Evolutionary conservation across 2,113 vertebrate genomes (phyloP).

Genomic region (Daboia siamensis): DNA sequence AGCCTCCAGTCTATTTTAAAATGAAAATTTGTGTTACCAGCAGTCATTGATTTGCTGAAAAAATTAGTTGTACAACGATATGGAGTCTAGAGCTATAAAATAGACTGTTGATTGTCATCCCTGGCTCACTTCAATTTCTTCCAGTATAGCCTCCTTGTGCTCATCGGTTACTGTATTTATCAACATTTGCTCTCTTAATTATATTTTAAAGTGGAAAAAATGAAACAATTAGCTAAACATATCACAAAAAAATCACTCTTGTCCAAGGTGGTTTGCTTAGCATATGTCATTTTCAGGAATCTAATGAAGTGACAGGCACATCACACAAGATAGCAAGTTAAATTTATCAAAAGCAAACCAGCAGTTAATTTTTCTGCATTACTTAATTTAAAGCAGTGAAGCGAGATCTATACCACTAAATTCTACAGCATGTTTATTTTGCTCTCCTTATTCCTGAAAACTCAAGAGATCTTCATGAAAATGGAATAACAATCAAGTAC

Average conservation of each 20-base stretch:
- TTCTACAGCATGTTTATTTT: conserved; percentile 13
- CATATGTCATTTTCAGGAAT: conserved; percentile 47
- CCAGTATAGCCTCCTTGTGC: background rate
- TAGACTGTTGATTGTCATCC: background rate
- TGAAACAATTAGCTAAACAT: conserved; percentile 39
- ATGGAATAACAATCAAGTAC: conserved; percentile 43
- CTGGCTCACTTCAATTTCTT: background rate
- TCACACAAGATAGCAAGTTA: conserved; percentile 48
- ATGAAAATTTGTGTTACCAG: background rate
- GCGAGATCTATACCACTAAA: conserved; percentile 28
- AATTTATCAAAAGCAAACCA: conserved; percentile 54
- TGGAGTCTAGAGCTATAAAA: background rate
- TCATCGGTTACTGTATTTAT: background rate
- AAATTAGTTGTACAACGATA: background rate
- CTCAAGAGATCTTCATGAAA: conserved; percentile 34
- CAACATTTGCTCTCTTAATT: conserved; percentile 30
- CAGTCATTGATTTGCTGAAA: background rate
- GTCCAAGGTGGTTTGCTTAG: conserved; percentile 53
- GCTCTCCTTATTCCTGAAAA: conserved; percentile 33
- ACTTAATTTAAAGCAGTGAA: conserved; percentile 6
- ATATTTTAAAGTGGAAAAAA: conserved; percentile 43
- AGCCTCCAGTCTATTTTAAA: background rate
- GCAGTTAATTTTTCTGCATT: conserved; percentile 41
- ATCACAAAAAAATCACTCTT: conserved; percentile 10
- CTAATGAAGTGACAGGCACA: conserved; percentile 57